These are phyloP conservation scores for Actinia tenebrosa DNA, from an alignment of 64 coral and sea anemone species.

Conservation along the genomic window DNA sequence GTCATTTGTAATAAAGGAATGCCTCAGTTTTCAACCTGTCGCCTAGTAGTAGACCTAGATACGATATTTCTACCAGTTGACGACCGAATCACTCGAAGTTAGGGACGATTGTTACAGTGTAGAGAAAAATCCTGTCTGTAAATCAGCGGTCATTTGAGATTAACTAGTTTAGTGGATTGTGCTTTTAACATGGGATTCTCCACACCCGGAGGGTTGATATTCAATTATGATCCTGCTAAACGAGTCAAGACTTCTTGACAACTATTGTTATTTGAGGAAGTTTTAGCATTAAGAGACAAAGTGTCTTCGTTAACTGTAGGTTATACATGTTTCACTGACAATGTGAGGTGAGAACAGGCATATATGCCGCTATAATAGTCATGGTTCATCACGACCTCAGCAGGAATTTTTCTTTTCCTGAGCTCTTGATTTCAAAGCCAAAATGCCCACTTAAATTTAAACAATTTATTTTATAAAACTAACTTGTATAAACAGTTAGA, in stretches of 20 bases:
- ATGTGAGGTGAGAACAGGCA: background rate
- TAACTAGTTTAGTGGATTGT: too few species aligned
- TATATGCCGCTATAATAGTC: too few species aligned
- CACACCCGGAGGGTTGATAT: background rate
- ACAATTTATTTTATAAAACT: too few species aligned
- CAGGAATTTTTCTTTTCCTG: background rate
- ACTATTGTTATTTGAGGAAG: background rate
- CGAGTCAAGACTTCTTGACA: background rate
- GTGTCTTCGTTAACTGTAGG: background rate
- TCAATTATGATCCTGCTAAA: background rate
- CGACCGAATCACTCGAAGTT: background rate
- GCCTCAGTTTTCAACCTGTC: background rate
- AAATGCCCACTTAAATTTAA: too few species aligned
- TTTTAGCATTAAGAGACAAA: background rate
- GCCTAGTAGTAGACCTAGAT: background rate
- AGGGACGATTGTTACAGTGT: background rate
- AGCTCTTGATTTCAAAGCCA: too few species aligned
- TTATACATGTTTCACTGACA: too few species aligned
- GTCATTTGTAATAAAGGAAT: constrained; percentile 16
- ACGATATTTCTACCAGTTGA: background rate
- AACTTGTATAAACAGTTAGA: too few species aligned
- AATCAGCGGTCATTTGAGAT: too few species aligned
- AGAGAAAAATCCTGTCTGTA: too few species aligned
- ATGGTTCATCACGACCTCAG: background rate
- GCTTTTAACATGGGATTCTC: background rate